Percentiles rank a stretch among this genome's conserved stretches.
Evolutionary conservation across 2,113 vertebrate genomes (phyloP).

Genomic region (Ancistrus triradiatus): DNA sequence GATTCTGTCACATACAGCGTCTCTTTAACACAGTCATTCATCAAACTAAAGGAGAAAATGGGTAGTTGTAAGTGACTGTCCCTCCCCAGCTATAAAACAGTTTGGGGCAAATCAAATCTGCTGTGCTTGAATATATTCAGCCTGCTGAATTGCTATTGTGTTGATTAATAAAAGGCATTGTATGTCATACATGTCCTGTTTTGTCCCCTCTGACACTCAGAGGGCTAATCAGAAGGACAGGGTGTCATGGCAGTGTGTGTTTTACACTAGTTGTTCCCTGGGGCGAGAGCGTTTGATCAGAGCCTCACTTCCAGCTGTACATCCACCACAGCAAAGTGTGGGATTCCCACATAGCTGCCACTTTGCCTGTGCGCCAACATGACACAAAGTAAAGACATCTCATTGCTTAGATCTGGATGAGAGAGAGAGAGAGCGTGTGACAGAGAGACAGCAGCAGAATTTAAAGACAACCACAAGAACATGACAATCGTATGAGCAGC

Average conservation of each 20-base stretch:
- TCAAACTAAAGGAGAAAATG: conserved; percentile 15
- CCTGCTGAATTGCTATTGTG: conserved; percentile 18
- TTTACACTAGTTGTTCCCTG: conserved; percentile 31
- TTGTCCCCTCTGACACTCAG: conserved; percentile 18
- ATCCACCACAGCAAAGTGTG: conserved; percentile 8
- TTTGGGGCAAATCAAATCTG: conserved; percentile 21
- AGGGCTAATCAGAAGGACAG: conserved; percentile 18
- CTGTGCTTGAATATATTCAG: conserved; percentile 27
- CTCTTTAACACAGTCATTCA: background rate
- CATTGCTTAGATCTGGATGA: background rate
- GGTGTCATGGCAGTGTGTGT: conserved; percentile 25
- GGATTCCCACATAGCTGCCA: conserved; percentile 23
- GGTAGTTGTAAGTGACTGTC: conserved; percentile 10
- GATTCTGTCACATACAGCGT: conserved; percentile 5
- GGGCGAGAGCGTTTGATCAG: conserved; percentile 38
- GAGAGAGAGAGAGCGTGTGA: background rate
- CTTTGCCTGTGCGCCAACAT: conserved; percentile 26
- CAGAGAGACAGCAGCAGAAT: background rate
- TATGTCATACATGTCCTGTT: conserved; percentile 15
- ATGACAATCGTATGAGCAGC: conserved; percentile 3
- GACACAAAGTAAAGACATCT: conserved; percentile 8
- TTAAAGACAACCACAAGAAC: background rate
- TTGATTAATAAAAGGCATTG: conserved; percentile 14
- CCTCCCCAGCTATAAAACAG: conserved; percentile 3
- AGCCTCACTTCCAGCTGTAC: conserved; percentile 18